A percentile compares a stretch with the other conserved stretches of the same genome.
These are phyloP conservation scores for Chaenodraco wilsoni DNA, from an alignment of 2,797 vertebrate species.

Conservation along the genomic window DNA sequence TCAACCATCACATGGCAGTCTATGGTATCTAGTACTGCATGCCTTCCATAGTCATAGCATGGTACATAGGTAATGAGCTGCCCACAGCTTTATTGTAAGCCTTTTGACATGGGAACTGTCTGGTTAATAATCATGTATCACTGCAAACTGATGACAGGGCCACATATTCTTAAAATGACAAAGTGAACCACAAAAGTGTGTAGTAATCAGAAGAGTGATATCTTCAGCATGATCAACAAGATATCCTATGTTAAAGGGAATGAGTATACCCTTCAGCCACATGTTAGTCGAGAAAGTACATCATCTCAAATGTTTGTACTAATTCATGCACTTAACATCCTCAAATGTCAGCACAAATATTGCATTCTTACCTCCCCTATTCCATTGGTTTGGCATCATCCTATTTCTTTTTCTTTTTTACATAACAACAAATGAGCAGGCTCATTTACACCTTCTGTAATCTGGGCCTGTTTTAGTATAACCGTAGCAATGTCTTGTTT, in stretches of 20 bases:
- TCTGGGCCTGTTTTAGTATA: neutral
- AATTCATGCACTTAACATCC: constrained; percentile 1
- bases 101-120: constrained; percentile 7
- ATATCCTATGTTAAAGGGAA: neutral
- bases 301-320: constrained; percentile 4
- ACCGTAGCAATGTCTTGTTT: neutral
- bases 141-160: constrained; percentile 11
- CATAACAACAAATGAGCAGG: neutral
- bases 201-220: neutral
- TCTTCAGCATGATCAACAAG: neutral
- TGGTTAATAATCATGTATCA: constrained; percentile 14
- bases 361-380: neutral
- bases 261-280: neutral
- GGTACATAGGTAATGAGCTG: constrained; percentile 15
- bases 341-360: neutral
- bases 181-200: neutral
- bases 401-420: neutral
- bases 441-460: neutral
- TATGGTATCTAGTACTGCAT: constrained; percentile 9
- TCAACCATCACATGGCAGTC: constrained; percentile 65
- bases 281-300: constrained; percentile 1
- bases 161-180: constrained; percentile 11
- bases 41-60: constrained; percentile 22
- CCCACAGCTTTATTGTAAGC: neutral
- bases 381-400: neutral